phyloP scores from a whole-genome alignment of 2,888 invertebrate species.

The Lobophora halterata region DNA sequence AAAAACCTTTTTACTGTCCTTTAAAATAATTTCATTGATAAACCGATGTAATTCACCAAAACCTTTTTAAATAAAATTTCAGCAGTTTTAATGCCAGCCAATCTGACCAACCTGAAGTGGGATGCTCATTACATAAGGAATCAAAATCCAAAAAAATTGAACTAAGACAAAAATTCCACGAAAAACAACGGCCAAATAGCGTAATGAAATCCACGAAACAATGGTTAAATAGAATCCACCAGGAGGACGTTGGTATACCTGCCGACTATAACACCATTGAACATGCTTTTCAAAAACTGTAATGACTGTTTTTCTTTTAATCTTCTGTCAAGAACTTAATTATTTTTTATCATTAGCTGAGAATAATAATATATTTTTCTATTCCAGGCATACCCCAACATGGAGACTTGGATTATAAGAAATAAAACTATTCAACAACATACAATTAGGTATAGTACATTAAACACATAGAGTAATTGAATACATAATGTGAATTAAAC shows the following conservation, averaged over 20 bases:
- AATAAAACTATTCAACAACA: too few species aligned
- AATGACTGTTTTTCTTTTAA: conserved; percentile 31
- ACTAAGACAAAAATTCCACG: conserved; percentile 3
- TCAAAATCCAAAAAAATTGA: neutral
- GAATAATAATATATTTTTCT: conserved; percentile 6
- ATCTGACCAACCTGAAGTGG: neutral
- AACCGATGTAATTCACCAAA: too few species aligned
- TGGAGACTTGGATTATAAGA: conserved; percentile 44
- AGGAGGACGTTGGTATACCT: conserved; percentile 1
- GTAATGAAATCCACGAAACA: conserved; percentile 50
- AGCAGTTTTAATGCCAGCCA: conserved; percentile 6
- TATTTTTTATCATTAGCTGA: neutral
- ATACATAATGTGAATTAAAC: too few species aligned
- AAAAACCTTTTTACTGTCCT: too few species aligned
- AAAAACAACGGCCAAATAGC: conserved; percentile 4
- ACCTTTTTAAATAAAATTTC: too few species aligned
- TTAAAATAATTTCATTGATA: too few species aligned
- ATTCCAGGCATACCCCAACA: conserved; percentile 47
- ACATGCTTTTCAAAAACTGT: conserved; percentile 50
- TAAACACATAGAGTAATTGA: too few species aligned
- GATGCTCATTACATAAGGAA: too few species aligned
- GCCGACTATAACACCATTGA: conserved; percentile 32
- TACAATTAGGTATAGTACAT: too few species aligned
- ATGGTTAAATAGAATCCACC: conserved; percentile 47
- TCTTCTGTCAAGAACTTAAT: neutral